Conservation (phyloP, 2,113 vertebrate genomes). For the Cottus gobio region DNA sequence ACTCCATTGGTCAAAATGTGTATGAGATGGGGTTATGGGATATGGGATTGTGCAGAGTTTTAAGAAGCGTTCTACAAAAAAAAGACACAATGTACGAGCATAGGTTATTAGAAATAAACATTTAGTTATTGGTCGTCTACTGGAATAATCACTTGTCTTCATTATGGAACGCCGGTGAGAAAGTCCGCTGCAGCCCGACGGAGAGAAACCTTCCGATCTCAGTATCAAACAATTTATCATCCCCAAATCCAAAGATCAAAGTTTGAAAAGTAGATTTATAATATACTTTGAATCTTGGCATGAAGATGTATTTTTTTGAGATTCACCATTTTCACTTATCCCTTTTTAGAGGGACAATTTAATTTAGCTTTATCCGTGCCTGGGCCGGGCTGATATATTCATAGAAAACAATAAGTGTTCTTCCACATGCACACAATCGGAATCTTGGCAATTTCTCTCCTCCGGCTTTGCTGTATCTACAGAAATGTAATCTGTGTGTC, state of each 20-base stretch:
- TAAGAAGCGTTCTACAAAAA: not conserved
- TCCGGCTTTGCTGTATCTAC: conserved; percentile 70
- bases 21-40: too few species aligned
- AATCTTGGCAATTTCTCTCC: conserved; percentile 61
- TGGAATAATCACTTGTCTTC: not conserved
- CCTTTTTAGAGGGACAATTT: conserved; percentile 54
- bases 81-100: not conserved
- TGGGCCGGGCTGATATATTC: conserved; percentile 76
- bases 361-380: conserved; percentile 50
- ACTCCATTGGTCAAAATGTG: too few species aligned
- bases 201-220: conserved; percentile 1
- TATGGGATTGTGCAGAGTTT: not conserved
- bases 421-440: conserved; percentile 66
- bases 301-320: conserved; percentile 48
- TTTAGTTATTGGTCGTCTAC: not conserved
- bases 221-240: conserved; percentile 44
- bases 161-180: conserved; percentile 9
- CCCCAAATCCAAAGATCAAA: conserved; percentile 36
- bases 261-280: conserved; percentile 30
- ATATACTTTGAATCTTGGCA: conserved; percentile 29
- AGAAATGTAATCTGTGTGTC: conserved; percentile 74
- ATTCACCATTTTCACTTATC: conserved; percentile 57
- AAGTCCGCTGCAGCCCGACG: not conserved
- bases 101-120: not conserved
- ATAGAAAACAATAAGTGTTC: conserved; percentile 79